Evolutionary conservation across 2,888 invertebrate species (phyloP).

Genomic region (Apomyelois bistriatella): DNA sequence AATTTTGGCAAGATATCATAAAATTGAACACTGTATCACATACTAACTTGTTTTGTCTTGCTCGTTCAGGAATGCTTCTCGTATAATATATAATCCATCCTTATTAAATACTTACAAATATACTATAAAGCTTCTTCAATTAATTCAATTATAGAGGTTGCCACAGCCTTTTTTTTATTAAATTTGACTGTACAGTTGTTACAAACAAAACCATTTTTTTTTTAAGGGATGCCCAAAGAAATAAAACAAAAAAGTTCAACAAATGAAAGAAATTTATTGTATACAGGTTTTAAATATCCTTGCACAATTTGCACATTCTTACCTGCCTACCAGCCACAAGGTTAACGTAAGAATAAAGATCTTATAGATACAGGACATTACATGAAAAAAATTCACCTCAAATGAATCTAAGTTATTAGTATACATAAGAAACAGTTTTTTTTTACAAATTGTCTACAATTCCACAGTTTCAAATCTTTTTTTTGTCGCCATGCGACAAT

Average conservation of each 20-base stretch:
- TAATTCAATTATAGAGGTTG: no score
- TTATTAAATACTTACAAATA: no score
- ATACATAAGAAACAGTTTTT: conserved; percentile 57
- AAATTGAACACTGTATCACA: no score
- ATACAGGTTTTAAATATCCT: conserved; percentile 80
- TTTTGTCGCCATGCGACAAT: conserved; percentile 66
- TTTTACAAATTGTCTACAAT: conserved; percentile 60
- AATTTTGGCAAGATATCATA: no score
- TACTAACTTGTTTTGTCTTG: no score
- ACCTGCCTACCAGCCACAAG: conserved; percentile 73
- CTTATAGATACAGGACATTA: conserved; percentile 73
- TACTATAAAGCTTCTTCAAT: no score
- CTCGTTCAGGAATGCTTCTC: no score
- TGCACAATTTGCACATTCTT: conserved; percentile 70
- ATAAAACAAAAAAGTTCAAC: conserved; percentile 72
- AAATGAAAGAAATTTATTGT: conserved; percentile 81
- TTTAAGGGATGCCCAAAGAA: conserved; percentile 24
- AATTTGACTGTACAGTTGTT: no score
- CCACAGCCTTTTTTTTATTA: no score
- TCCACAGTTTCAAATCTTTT: conserved; percentile 72
- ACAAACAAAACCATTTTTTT: background rate
- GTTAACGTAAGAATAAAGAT: conserved; percentile 75
- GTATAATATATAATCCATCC: no score
- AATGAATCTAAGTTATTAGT: conserved; percentile 60
- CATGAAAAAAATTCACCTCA: conserved; percentile 60